phyloP scores from a whole-genome alignment of 2,888 invertebrate species.

The Melipona beecheii region DNA sequence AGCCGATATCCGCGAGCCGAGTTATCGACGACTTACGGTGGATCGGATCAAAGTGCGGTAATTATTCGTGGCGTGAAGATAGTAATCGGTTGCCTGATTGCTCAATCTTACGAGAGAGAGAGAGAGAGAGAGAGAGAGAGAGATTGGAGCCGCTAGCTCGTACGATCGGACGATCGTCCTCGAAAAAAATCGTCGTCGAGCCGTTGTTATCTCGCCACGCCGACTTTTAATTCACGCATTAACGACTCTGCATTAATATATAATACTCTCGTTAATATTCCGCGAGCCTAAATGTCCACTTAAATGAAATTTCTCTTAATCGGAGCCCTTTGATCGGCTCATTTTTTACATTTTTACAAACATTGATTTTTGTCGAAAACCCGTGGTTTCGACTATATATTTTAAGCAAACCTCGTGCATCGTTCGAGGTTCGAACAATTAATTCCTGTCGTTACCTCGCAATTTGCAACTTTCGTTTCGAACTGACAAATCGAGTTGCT shows the following conservation, averaged over 20 bases:
- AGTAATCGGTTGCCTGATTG: conserved; percentile 77
- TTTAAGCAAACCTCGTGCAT: no score
- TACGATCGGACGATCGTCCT: conserved; percentile 75
- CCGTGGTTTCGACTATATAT: no score
- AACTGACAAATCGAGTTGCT: not conserved
- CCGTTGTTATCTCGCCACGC: conserved; percentile 41
- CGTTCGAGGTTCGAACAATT: no score
- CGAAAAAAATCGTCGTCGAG: conserved; percentile 41
- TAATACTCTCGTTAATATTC: conserved; percentile 77
- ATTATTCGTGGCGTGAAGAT: conserved; percentile 68
- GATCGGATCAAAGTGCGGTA: conserved; percentile 70
- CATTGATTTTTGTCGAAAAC: no score
- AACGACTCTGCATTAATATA: conserved; percentile 66
- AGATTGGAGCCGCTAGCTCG: conserved; percentile 23
- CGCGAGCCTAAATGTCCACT: not conserved
- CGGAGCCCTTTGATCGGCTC: not conserved
- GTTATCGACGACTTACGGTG: conserved; percentile 71
- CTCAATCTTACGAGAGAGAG: conserved; percentile 67
- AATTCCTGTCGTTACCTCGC: not conserved
- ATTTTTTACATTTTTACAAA: no score
- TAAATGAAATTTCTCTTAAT: conserved; percentile 51
- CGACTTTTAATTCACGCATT: conserved; percentile 74
- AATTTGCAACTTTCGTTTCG: not conserved
- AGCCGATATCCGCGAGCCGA: conserved; percentile 39
- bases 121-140: not conserved